Evolutionary conservation across 1,140 invertebrate genomes (phyloP).

Genomic region (Brachionus calyciflorus): DNA sequence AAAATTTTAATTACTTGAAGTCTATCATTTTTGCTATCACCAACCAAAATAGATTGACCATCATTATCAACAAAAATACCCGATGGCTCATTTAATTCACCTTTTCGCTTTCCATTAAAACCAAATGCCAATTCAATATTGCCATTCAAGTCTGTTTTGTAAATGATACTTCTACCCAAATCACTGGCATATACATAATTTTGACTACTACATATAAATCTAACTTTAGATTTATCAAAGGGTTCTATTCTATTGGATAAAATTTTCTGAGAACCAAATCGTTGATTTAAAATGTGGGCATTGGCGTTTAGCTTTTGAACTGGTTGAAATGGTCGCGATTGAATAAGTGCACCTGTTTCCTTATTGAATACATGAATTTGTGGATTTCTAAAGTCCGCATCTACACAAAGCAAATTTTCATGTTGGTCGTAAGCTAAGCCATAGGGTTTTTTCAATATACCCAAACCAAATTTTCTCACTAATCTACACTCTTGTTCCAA

Average conservation of each 20-base stretch:
- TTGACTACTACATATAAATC: neutral
- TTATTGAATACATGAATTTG: conserved; percentile 1
- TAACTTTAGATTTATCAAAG: conserved; percentile 37
- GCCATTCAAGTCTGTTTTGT: conserved; percentile 22
- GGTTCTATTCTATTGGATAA: neutral
- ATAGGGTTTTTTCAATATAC: conserved; percentile 1
- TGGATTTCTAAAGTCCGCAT: conserved; percentile 15
- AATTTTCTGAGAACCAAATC: neutral
- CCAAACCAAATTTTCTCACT: neutral
- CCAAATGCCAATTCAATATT: conserved; percentile 37
- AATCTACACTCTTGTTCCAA: conserved; percentile 19
- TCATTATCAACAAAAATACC: conserved; percentile 35
- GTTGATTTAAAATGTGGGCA: neutral
- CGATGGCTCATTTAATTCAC: conserved; percentile 22
- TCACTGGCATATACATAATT: conserved; percentile 41
- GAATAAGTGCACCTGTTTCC: neutral
- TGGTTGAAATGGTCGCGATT: neutral
- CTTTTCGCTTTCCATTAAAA: neutral
- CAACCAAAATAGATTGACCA: conserved; percentile 10
- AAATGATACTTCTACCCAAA: conserved; percentile 37
- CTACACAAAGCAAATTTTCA: conserved; percentile 5
- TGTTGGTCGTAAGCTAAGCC: conserved; percentile 17
- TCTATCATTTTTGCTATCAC: conserved; percentile 44
- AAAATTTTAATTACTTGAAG: conserved; percentile 26
- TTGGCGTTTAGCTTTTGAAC: neutral